Conservation (phyloP, 2,888 invertebrate genomes). For the Leptinotarsa peninsularis region DNA sequence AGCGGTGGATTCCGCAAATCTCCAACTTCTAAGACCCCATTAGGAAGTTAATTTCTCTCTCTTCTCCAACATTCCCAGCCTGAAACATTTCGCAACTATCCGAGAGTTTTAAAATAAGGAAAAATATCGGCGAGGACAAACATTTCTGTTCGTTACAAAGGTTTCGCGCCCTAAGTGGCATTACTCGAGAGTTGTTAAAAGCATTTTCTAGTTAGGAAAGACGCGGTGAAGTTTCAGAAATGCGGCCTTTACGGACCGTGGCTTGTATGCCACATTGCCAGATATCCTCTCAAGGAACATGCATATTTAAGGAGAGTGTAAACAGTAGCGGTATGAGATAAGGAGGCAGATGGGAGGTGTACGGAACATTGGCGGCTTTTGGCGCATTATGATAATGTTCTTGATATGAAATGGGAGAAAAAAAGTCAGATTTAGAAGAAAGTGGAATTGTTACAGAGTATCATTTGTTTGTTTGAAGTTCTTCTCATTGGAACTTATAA, state of each 20-base stretch:
- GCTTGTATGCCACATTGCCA: background rate
- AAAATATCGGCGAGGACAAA: conserved; percentile 42
- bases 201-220: conserved; percentile 61
- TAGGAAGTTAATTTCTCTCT: background rate
- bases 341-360: background rate
- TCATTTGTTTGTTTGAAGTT: no score
- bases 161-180: conserved; percentile 54
- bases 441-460: no score
- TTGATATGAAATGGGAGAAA: background rate
- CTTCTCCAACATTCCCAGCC: background rate
- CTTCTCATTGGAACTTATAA: no score
- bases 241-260: conserved; percentile 21
- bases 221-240: conserved; percentile 46
- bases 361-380: background rate
- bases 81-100: conserved; percentile 22
- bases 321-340: background rate
- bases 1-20: background rate
- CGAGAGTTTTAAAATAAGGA: conserved; percentile 32
- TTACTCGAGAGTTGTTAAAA: conserved; percentile 61
- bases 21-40: background rate
- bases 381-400: background rate
- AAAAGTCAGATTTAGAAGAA: no score
- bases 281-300: conserved; percentile 5
- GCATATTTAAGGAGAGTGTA: conserved; percentile 23
- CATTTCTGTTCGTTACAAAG: conserved; percentile 48